A percentile compares a stretch with the other conserved stretches of the same genome.
Conservation (phyloP, 2,113 vertebrate species). For the Oxygymnocypris stewartii region DNA sequence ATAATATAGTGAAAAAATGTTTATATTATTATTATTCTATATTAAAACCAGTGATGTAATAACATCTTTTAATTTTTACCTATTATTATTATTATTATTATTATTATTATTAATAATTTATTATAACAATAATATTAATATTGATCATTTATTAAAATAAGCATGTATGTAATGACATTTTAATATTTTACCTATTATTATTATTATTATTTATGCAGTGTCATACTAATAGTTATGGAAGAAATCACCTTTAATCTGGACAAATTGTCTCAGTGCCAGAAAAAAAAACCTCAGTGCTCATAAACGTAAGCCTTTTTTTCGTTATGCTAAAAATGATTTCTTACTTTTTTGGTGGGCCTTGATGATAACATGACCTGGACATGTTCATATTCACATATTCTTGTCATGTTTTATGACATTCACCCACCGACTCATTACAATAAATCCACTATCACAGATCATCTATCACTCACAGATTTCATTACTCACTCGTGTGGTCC, state of each 20-base stretch:
- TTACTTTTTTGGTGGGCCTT: background rate
- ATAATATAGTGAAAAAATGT: too few species aligned
- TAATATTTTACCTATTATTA: too few species aligned
- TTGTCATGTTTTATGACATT: background rate
- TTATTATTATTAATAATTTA: too few species aligned
- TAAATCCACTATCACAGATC: background rate
- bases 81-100: too few species aligned
- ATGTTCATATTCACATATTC: background rate
- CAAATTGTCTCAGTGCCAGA: background rate
- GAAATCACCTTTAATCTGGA: background rate
- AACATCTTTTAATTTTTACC: too few species aligned
- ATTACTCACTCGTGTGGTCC: background rate
- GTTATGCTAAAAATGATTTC: background rate
- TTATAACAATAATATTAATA: too few species aligned
- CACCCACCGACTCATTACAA: background rate
- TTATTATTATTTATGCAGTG: too few species aligned
- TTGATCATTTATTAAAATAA: too few species aligned
- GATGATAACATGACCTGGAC: background rate
- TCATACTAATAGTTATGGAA: background rate
- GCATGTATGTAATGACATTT: too few species aligned
- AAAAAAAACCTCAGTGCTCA: background rate
- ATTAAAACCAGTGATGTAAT: too few species aligned
- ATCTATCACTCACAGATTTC: background rate
- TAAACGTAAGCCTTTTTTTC: background rate
- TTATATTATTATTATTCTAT: too few species aligned